A percentile compares a stretch with the other conserved stretches of the same genome.
Evolutionary conservation across 2,888 invertebrate genomes (phyloP).

Genomic region (Blera fallax): DNA sequence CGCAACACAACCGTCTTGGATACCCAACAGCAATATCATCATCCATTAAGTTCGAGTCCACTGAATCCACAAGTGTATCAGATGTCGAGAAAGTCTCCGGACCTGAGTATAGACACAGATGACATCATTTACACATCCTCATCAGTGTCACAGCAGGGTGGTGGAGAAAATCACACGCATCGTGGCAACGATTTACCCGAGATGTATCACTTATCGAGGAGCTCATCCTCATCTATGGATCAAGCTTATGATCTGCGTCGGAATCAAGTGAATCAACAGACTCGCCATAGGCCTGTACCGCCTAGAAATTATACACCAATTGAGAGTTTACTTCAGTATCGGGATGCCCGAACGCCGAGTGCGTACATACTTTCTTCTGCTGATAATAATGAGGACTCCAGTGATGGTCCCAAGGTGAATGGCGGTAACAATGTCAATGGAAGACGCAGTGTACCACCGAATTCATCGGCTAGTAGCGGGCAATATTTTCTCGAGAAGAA

Average conservation of each 20-base stretch:
- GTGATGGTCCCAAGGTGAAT: slow-evolving; percentile 76
- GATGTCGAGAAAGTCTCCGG: slow-evolving; percentile 81
- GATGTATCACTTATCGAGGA: slow-evolving; percentile 77
- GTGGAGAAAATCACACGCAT: slow-evolving; percentile 57
- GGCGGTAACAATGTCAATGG: slow-evolving; percentile 76
- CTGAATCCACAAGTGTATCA: slow-evolving; percentile 82
- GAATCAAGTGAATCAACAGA: slow-evolving; percentile 65
- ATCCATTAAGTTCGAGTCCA: slow-evolving; percentile 82
- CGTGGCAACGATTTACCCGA: slow-evolving; percentile 69
- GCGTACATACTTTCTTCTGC: slow-evolving; percentile 77
- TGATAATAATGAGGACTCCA: slow-evolving; percentile 78
- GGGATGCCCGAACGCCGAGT: slow-evolving; percentile 74
- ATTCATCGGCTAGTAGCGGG: slow-evolving; percentile 74
- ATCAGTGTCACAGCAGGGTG: slow-evolving; percentile 76
- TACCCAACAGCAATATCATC: slow-evolving; percentile 80
- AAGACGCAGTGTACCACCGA: slow-evolving; percentile 79
- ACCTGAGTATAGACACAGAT: slow-evolving; percentile 79
- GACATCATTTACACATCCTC: slow-evolving; percentile 78
- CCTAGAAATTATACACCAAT: slow-evolving; percentile 79
- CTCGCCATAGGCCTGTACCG: slow-evolving; percentile 63
- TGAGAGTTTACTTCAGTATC: slow-evolving; percentile 78
- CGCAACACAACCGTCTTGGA: slow-evolving; percentile 81
- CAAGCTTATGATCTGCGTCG: slow-evolving; percentile 70
- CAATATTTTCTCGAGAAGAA: slow-evolving; percentile 81
- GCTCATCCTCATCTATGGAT: slow-evolving; percentile 78